phyloP scores from a whole-genome alignment of 2,888 invertebrate species.

The Cancer borealis region DNA sequence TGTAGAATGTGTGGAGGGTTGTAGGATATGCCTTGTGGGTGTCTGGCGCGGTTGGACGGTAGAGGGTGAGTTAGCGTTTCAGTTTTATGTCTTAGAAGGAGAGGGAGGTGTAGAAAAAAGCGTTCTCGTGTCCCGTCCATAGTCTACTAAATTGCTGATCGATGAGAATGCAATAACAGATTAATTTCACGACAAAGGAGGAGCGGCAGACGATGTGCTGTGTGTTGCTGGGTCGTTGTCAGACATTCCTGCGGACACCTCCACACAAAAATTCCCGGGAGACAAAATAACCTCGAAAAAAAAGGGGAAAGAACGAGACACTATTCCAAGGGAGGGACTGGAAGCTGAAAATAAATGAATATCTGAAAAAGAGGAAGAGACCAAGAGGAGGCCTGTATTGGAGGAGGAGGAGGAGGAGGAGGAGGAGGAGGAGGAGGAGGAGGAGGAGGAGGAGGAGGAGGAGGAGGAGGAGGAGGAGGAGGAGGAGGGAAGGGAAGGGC shows the following conservation, averaged over 20 bases:
- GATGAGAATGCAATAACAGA: constrained; percentile 71
- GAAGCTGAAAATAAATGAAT: background rate
- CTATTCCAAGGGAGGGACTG: background rate
- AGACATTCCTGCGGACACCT: background rate
- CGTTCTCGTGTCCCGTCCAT: constrained; percentile 57
- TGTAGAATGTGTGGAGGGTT: background rate
- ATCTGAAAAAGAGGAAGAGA: no score
- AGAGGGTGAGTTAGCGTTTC: constrained; percentile 46
- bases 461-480: background rate
- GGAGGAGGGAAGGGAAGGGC: background rate
- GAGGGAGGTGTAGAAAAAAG: background rate
- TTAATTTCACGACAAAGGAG: constrained; percentile 59
- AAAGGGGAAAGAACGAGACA: background rate
- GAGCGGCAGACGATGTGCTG: background rate
- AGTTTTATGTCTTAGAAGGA: constrained; percentile 15
- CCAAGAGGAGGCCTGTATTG: background rate
- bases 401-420: constrained; percentile 21
- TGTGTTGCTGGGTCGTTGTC: background rate
- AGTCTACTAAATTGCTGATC: constrained; percentile 69
- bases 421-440: background rate
- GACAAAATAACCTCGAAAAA: constrained; percentile 7
- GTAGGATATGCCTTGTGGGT: background rate
- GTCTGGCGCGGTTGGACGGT: background rate
- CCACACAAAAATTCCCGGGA: constrained; percentile 12
- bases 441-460: background rate